Conservation (phyloP, 2,888 invertebrate genomes). For the Papilio elwesi region DNA sequence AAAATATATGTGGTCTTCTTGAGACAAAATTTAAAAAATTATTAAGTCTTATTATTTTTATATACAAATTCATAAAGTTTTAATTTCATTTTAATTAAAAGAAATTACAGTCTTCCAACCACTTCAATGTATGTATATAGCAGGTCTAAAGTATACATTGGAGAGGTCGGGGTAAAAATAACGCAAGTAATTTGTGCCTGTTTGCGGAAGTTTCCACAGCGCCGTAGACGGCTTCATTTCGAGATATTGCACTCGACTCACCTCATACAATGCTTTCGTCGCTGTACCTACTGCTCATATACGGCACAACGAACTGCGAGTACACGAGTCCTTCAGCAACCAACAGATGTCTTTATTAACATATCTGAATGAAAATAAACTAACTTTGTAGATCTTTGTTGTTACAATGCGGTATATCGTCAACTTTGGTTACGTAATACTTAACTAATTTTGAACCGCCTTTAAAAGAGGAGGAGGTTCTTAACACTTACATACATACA, state of each 20-base stretch:
- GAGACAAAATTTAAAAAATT: too few relatives aligned
- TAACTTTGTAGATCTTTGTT: constrained; percentile 5
- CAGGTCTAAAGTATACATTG: constrained; percentile 2
- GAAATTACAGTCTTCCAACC: neutral
- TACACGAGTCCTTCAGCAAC: neutral
- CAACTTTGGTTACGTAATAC: neutral
- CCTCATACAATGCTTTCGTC: constrained; percentile 42
- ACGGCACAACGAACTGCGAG: constrained; percentile 22
- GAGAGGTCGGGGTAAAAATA: constrained; percentile 39
- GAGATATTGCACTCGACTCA: constrained; percentile 56
- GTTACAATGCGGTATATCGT: neutral
- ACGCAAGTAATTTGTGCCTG: constrained; percentile 54
- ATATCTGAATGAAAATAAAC: neutral
- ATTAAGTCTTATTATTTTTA: too few relatives aligned
- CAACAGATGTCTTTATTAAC: constrained; percentile 14
- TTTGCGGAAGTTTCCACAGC: constrained; percentile 54
- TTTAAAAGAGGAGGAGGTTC: too few relatives aligned
- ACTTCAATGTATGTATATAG: neutral
- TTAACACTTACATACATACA: too few relatives aligned
- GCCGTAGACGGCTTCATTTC: constrained; percentile 57
- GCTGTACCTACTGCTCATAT: constrained; percentile 1
- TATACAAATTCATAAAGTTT: neutral
- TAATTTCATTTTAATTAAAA: neutral
- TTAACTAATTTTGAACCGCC: neutral
- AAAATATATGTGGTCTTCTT: too few relatives aligned